Evolutionary conservation across 2,888 invertebrate genomes (phyloP).

Genomic region (Ecliptopera silaceata): DNA sequence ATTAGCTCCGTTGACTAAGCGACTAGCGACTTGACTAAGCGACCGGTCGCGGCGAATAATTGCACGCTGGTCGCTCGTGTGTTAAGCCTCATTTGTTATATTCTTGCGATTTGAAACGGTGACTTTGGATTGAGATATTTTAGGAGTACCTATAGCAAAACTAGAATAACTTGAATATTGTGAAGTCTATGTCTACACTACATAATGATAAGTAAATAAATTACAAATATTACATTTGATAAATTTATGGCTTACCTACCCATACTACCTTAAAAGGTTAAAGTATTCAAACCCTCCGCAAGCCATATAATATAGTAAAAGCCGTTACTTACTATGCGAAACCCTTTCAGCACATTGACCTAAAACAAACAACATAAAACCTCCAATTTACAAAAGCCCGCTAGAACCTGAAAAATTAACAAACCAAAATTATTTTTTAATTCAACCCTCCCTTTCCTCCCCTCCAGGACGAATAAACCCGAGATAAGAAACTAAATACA

Average conservation of each 20-base stretch:
- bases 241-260: too few relatives aligned
- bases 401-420: slow-evolving; percentile 26
- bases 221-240: too few relatives aligned
- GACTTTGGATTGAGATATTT: slow-evolving; percentile 5
- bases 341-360: neutral
- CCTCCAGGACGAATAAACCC: slow-evolving; percentile 56
- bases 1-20: slow-evolving; percentile 35
- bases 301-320: too few relatives aligned
- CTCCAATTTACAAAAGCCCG: neutral
- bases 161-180: too few relatives aligned
- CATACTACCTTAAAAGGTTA: too few relatives aligned
- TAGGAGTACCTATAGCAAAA: neutral
- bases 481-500: slow-evolving; percentile 67
- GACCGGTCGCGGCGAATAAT: slow-evolving; percentile 54
- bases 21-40: slow-evolving; percentile 50
- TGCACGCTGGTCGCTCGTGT: slow-evolving; percentile 41
- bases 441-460: slow-evolving; percentile 42
- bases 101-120: slow-evolving; percentile 37
- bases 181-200: too few relatives aligned
- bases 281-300: neutral
- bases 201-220: too few relatives aligned
- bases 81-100: slow-evolving; percentile 39
- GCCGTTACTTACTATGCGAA: too few relatives aligned
- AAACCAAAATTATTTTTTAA: slow-evolving; percentile 51
- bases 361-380: slow-evolving; percentile 5